phyloP scores from a whole-genome alignment of 92 coral and sea anemone species.

The Epizoanthus stellaris region DNA sequence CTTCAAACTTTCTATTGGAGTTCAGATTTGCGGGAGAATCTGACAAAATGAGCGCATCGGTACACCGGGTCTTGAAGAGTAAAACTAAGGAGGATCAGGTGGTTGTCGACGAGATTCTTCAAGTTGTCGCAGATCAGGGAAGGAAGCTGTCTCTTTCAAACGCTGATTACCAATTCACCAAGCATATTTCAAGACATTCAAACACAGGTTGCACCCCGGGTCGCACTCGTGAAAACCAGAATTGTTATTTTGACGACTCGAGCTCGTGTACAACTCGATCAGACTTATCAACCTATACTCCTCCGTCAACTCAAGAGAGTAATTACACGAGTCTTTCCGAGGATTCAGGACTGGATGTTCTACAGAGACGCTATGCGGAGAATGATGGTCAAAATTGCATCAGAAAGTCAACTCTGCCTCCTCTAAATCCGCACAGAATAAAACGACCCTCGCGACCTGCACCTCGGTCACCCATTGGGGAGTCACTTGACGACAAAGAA shows the following conservation, averaged over 20 bases:
- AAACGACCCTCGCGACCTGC: constrained; percentile 65
- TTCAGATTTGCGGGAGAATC: neutral
- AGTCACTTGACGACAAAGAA: constrained; percentile 40
- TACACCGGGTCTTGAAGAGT: constrained; percentile 38
- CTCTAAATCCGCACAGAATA: constrained; percentile 52
- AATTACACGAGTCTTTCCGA: constrained; percentile 56
- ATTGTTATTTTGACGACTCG: constrained; percentile 55
- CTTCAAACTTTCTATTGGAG: neutral
- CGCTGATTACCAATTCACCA: constrained; percentile 83
- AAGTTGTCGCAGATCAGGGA: constrained; percentile 87
- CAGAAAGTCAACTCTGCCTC: constrained; percentile 36
- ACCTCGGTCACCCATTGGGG: constrained; percentile 57
- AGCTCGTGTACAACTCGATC: constrained; percentile 62
- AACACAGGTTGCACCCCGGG: constrained; percentile 51
- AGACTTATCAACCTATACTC: constrained; percentile 67
- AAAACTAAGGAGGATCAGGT: constrained; percentile 71
- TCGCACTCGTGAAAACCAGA: constrained; percentile 55
- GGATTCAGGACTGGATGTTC: constrained; percentile 38
- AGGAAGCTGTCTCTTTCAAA: constrained; percentile 71
- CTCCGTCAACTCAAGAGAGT: constrained; percentile 67
- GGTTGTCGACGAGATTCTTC: constrained; percentile 77
- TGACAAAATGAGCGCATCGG: constrained; percentile 28
- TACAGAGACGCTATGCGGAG: constrained; percentile 37
- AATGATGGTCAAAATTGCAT: neutral
- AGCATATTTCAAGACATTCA: constrained; percentile 56